Conservation (phyloP, 1,140 invertebrate genomes). For the Psilanteris sp. region DNA sequence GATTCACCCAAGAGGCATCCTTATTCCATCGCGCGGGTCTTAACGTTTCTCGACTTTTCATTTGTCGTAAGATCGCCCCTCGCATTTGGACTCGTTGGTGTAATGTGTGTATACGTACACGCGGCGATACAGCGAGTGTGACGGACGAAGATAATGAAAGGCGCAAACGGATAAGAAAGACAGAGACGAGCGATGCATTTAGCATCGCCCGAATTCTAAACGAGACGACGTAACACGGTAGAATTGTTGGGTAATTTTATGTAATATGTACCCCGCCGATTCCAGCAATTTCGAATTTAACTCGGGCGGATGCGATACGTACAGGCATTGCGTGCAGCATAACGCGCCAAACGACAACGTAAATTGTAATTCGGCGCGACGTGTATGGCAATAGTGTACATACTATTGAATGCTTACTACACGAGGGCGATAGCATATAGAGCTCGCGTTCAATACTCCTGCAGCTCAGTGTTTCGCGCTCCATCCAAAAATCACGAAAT, state of each 20-base stretch:
- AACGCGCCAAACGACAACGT: slow-evolving; percentile 66
- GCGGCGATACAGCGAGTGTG: too few relatives aligned
- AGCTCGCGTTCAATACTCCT: slow-evolving; percentile 42
- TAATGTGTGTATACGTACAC: too few relatives aligned
- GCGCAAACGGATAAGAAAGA: background rate
- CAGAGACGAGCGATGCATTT: slow-evolving; percentile 21
- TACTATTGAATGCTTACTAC: slow-evolving; percentile 54
- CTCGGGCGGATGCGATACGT: slow-evolving; percentile 23
- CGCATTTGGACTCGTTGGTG: slow-evolving; percentile 19
- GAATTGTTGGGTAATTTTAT: slow-evolving; percentile 55
- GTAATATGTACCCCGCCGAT: slow-evolving; percentile 59
- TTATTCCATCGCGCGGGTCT: slow-evolving; percentile 49
- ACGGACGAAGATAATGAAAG: background rate
- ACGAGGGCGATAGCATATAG: slow-evolving; percentile 43
- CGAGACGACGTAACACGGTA: slow-evolving; percentile 41
- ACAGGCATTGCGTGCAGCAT: slow-evolving; percentile 46
- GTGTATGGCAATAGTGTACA: slow-evolving; percentile 44
- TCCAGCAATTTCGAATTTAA: slow-evolving; percentile 55
- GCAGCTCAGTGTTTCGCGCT: slow-evolving; percentile 3
- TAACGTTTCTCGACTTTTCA: slow-evolving; percentile 52
- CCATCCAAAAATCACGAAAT: background rate
- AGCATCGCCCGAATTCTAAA: slow-evolving; percentile 29
- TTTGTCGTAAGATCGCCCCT: slow-evolving; percentile 48
- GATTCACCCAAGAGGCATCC: slow-evolving; percentile 52
- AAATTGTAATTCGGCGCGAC: slow-evolving; percentile 64